These are phyloP conservation scores for Agraylea sexmaculata DNA, from an alignment of 1,140 invertebrate species.

Conservation along the genomic window DNA sequence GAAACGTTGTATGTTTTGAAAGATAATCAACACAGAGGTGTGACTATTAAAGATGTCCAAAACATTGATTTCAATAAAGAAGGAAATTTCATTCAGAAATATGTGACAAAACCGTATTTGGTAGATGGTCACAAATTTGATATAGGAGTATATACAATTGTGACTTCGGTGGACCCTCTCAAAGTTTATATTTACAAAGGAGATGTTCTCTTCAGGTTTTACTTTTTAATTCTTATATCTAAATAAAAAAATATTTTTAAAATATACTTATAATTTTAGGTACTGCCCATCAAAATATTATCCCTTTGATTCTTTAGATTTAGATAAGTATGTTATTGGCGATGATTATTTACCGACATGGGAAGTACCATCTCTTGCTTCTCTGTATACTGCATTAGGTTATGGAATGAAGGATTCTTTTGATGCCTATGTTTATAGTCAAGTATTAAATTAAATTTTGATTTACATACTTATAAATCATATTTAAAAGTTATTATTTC, in stretches of 20 bases:
- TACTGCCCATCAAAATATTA: slow-evolving; percentile 90
- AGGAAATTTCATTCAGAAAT: slow-evolving; percentile 86
- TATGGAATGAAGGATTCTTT: slow-evolving; percentile 82
- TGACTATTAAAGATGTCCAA: slow-evolving; percentile 58
- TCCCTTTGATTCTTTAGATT: slow-evolving; percentile 70
- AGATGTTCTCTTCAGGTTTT: slow-evolving; percentile 78
- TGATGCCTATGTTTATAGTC: slow-evolving; percentile 60
- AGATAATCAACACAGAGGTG: slow-evolving; percentile 82
- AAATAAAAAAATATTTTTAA: too few species aligned
- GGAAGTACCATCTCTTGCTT: slow-evolving; percentile 76
- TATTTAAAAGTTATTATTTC: slow-evolving; percentile 9
- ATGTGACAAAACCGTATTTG: slow-evolving; percentile 66
- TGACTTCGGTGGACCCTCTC: slow-evolving; percentile 85
- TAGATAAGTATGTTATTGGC: slow-evolving; percentile 89
- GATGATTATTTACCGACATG: slow-evolving; percentile 92
- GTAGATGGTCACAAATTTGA: slow-evolving; percentile 91
- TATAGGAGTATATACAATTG: slow-evolving; percentile 86
- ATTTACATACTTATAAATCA: slow-evolving; percentile 3
- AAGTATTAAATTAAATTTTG: slow-evolving; percentile 25
- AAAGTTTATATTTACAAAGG: slow-evolving; percentile 81
- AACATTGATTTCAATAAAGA: slow-evolving; percentile 61
- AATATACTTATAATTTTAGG: slow-evolving; percentile 36
- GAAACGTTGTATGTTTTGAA: slow-evolving; percentile 80
- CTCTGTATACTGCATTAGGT: slow-evolving; percentile 63
- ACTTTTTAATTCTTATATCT: too few species aligned